Evolutionary conservation across 1,140 invertebrate genomes (phyloP).

Genomic region (Lasioglossum albipes): DNA sequence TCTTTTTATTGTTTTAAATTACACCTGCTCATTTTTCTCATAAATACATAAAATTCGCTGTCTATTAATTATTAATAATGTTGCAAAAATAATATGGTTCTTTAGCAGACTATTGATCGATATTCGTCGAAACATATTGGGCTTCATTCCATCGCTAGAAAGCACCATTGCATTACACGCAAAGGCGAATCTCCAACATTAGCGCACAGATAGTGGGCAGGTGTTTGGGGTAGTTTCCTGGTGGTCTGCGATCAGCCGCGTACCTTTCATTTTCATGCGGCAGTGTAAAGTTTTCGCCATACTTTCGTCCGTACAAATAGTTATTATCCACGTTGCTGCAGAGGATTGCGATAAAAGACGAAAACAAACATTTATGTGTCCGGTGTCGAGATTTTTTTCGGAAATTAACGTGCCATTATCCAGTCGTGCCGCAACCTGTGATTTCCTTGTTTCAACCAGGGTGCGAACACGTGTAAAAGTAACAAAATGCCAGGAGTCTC

Average conservation of each 20-base stretch:
- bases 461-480: neutral
- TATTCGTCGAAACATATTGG: neutral
- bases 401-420: neutral
- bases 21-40: too few species aligned
- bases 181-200: neutral
- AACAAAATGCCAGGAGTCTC: neutral
- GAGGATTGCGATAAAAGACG: neutral
- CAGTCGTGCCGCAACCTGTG: neutral
- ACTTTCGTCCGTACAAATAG: neutral
- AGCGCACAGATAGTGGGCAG: conserved; percentile 11
- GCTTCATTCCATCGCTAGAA: neutral
- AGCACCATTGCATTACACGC: conserved; percentile 34
- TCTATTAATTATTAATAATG: too few species aligned
- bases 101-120: too few species aligned
- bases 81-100: too few species aligned
- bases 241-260: conserved; percentile 2
- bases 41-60: too few species aligned
- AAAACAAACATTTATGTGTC: neutral
- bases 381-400: neutral
- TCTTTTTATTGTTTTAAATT: too few species aligned
- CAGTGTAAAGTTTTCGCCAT: neutral
- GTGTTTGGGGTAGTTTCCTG: conserved; percentile 21
- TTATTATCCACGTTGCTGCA: neutral
- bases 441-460: neutral
- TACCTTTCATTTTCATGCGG: conserved; percentile 14